phyloP scores from a whole-genome alignment of 2,888 invertebrate species.

The Harpagoxenus sublaevis region DNA sequence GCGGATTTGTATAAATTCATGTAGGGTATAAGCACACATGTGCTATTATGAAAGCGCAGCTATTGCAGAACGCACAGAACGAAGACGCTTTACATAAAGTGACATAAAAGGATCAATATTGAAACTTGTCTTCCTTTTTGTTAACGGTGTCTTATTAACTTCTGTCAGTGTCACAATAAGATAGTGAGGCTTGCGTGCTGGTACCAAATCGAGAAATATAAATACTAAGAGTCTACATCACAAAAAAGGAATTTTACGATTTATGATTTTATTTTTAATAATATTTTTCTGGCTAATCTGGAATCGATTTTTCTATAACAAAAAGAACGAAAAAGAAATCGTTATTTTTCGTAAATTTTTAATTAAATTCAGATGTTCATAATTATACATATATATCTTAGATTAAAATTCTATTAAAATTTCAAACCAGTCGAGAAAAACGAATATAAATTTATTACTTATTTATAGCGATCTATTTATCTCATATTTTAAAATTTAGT shows the following conservation, averaged over 20 bases:
- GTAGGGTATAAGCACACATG: not conserved
- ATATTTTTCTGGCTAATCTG: not conserved
- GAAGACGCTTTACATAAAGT: not conserved
- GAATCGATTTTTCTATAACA: not conserved
- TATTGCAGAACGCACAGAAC: not conserved
- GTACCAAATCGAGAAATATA: conserved; percentile 5
- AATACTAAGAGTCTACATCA: not conserved
- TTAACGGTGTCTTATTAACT: conserved; percentile 15
- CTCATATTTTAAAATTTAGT: not conserved
- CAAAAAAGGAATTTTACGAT: not conserved
- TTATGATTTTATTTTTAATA: not conserved
- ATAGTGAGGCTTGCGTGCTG: not conserved
- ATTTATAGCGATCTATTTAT: not conserved
- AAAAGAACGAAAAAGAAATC: not conserved
- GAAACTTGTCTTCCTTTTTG: not conserved
- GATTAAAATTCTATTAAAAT: not conserved
- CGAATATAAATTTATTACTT: not conserved
- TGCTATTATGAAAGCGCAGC: not conserved
- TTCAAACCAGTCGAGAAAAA: not conserved
- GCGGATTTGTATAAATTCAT: conserved; percentile 21
- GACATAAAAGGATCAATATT: not conserved
- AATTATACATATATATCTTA: not conserved
- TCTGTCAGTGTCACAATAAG: not conserved
- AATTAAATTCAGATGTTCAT: not conserved
- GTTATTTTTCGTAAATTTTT: not conserved